Evolutionary conservation across 2,888 invertebrate genomes (phyloP), one percentile per base, ranked within the genome.

Genomic region (Eupithecia dodoneata): DNA sequence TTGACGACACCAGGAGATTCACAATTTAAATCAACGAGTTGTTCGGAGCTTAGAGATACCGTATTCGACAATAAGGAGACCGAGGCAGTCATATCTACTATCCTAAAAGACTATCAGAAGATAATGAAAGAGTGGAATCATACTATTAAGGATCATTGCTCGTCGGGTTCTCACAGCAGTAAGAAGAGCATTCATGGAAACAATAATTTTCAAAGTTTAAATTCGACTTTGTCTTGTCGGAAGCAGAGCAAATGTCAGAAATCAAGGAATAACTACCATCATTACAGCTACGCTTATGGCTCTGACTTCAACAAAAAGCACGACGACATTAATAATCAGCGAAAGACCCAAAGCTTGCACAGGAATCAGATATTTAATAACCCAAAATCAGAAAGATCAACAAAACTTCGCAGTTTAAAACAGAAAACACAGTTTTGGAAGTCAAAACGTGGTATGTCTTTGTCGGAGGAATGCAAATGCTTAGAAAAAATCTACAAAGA

Each of bases 91-190:
- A 83, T 92, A 66, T 81, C 87, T 41, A 91, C 83, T 66, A 92
- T 95, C 76, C 86, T 94, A 2, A 92, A 88, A 76, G 95, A 95
- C 85, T 95, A 95, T 80, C 94, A 93, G 86, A 90, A 89, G 78
- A 94, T 94, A 82, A 95, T 95, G 94, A 93, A 92, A 73, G 93
- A 95, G 83, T 95, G 95, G 95, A 95, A 95, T 80, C 89, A 91
- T 76, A 93, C 94, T 2, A 86, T 94, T 59, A 88, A 90, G 75
- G 91, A 95, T 79, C 94, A 94, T 85, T 91, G 90, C 83, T 89
- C 92, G 10, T 88, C 92, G 44, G 81, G 85, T 63, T 87, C 90
- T 4, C 90, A 91, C 79, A 81, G 84, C 73, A 88, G 87, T 77
- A 91, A 89, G 80, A 89, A 87, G 83, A 85, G 83, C 49, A 88